These are phyloP conservation scores for Pseudopodoces humilis DNA, from an alignment of 2,113 vertebrate genomes.

Conservation along the genomic window DNA sequence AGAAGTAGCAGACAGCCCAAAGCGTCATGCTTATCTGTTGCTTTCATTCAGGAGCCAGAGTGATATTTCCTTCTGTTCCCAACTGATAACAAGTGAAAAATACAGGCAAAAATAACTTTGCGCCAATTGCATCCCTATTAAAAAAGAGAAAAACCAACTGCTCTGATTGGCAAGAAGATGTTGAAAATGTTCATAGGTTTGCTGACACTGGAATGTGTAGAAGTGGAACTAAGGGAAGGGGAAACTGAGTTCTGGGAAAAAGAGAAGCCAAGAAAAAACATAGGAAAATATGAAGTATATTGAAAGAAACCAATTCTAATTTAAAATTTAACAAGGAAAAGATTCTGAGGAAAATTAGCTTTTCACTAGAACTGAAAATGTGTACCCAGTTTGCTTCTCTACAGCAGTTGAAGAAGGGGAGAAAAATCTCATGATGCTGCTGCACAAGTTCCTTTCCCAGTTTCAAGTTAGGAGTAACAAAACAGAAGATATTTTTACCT, in stretches of 20 bases:
- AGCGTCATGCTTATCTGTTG: conserved; percentile 2
- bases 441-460: neutral
- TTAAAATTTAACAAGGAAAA: neutral
- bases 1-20: neutral
- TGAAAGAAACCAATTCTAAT: neutral
- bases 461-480: neutral
- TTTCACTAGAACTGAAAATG: neutral
- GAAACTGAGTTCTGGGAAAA: neutral
- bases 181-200: neutral
- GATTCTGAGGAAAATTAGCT: neutral
- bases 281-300: neutral
- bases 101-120: neutral
- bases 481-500: neutral
- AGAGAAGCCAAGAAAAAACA: neutral
- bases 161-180: neutral
- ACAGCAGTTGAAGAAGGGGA: neutral
- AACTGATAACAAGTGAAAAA: conserved; percentile 16
- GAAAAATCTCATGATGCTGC: neutral
- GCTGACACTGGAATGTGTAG: neutral
- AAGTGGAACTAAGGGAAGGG: neutral
- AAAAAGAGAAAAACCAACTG: neutral
- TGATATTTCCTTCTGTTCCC: conserved; percentile 14
- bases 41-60: neutral
- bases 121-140: neutral
- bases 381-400: neutral